Conservation (phyloP, 2,888 invertebrate species). For the Leptopilina drosophilae region DNA sequence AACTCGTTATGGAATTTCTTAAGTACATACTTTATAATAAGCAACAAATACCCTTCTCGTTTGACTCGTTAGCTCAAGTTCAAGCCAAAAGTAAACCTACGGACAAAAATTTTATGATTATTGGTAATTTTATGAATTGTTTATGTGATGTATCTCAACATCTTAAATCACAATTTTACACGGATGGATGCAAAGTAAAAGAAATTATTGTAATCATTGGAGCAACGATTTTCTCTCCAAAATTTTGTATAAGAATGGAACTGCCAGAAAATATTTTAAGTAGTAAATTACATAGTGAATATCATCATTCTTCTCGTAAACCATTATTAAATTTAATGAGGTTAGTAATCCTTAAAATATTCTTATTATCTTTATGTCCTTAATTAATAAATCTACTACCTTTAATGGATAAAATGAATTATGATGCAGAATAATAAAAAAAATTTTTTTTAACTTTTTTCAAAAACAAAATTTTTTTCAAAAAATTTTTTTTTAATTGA, state of each 20-base stretch:
- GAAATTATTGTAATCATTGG: slow-evolving; percentile 74
- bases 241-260: slow-evolving; percentile 68
- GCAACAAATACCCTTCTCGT: slow-evolving; percentile 75
- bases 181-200: slow-evolving; percentile 65
- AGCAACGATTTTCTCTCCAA: slow-evolving; percentile 73
- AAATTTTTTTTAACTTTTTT: no score
- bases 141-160: slow-evolving; percentile 66
- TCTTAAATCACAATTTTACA: slow-evolving; percentile 65
- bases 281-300: slow-evolving; percentile 68
- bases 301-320: slow-evolving; percentile 71
- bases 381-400: no score
- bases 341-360: slow-evolving; percentile 55
- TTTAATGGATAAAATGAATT: no score
- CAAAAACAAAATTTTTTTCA: no score
- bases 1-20: slow-evolving; percentile 72
- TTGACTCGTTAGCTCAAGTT: slow-evolving; percentile 69
- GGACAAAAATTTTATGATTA: slow-evolving; percentile 64
- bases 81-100: slow-evolving; percentile 65
- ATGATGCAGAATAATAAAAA: no score
- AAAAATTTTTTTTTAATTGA: no score
- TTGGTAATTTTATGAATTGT: slow-evolving; percentile 62
- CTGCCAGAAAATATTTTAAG: slow-evolving; percentile 67
- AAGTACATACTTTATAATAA: slow-evolving; percentile 76
- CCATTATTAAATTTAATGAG: slow-evolving; percentile 73
- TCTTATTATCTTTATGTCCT: no score